These are phyloP conservation scores for Cetonia aurata DNA, from an alignment of 2,888 invertebrate species.

Conservation along the genomic window DNA sequence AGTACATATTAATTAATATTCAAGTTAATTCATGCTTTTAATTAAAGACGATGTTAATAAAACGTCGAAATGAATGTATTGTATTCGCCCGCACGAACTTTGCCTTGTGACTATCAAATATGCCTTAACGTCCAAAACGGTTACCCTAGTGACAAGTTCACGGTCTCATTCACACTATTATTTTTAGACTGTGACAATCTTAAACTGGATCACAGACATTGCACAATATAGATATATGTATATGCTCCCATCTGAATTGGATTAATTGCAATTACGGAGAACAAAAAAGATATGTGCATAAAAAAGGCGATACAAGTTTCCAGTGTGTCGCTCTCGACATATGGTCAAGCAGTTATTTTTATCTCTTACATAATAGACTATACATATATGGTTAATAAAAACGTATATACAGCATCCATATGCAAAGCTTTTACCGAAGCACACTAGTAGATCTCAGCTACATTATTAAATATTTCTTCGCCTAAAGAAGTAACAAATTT, in stretches of 20 bases:
- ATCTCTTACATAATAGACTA: constrained; percentile 38
- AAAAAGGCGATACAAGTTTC: constrained; percentile 38
- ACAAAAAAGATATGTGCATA: constrained; percentile 30
- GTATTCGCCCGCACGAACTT: constrained; percentile 16
- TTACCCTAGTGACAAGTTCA: constrained; percentile 41
- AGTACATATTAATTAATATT: constrained; percentile 11
- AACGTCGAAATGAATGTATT: constrained; percentile 19
- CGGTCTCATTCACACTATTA: constrained; percentile 41
- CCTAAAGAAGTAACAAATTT: too few relatives aligned
- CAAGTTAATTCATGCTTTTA: constrained; percentile 16
- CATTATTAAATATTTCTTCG: neutral
- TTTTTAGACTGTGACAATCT: constrained; percentile 44
- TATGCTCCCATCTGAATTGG: constrained; percentile 27
- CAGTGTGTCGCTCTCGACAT: constrained; percentile 39
- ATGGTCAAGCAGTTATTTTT: constrained; percentile 42
- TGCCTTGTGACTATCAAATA: constrained; percentile 15
- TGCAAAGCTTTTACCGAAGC: neutral
- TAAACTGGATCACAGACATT: constrained; percentile 35
- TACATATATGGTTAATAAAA: constrained; percentile 31
- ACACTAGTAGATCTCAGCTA: neutral
- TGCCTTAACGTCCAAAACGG: constrained; percentile 25
- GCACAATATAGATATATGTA: constrained; percentile 17
- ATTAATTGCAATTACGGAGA: constrained; percentile 39
- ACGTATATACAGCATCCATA: constrained; percentile 9
- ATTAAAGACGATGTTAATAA: constrained; percentile 19